A percentile compares a stretch with the other conserved stretches of the same genome.
Conservation (phyloP, 2,113 vertebrate species). For the Triplophysa dalaica region DNA sequence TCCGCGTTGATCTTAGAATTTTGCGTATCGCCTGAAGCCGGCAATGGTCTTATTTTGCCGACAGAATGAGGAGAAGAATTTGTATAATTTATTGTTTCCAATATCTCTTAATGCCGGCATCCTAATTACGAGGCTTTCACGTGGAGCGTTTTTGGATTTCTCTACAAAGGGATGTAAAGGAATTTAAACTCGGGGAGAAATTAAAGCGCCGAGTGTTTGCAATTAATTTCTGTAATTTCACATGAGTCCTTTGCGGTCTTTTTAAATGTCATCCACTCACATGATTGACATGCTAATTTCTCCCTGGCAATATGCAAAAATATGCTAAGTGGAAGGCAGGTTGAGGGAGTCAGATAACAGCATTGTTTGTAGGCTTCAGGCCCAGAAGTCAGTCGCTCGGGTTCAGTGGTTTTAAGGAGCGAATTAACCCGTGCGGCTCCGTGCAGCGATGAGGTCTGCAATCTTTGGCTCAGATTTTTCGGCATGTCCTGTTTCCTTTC, state of each 20-base stretch:
- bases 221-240: conserved; percentile 73
- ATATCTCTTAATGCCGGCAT: conserved; percentile 57
- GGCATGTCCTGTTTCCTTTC: conserved; percentile 17
- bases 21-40: conserved; percentile 46
- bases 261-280: conserved; percentile 70
- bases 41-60: conserved; percentile 40
- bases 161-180: conserved; percentile 56
- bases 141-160: conserved; percentile 58
- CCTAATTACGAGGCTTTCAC: conserved; percentile 61
- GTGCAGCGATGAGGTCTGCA: conserved; percentile 29
- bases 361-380: conserved; percentile 68
- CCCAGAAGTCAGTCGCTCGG: conserved; percentile 57
- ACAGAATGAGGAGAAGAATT: conserved; percentile 32
- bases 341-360: conserved; percentile 69
- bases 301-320: conserved; percentile 65
- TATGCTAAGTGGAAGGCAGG: conserved; percentile 65
- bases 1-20: conserved; percentile 49
- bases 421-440: conserved; percentile 55
- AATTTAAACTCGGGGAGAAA: conserved; percentile 63
- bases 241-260: conserved; percentile 69
- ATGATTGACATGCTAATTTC: conserved; percentile 75
- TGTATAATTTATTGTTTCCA: conserved; percentile 56
- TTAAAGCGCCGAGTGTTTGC: conserved; percentile 54
- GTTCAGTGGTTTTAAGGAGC: conserved; percentile 61
- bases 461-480: neutral